These are phyloP conservation scores for Nyctalus aviator DNA, from an alignment of 2,797 vertebrate species.

Conservation along the genomic window DNA sequence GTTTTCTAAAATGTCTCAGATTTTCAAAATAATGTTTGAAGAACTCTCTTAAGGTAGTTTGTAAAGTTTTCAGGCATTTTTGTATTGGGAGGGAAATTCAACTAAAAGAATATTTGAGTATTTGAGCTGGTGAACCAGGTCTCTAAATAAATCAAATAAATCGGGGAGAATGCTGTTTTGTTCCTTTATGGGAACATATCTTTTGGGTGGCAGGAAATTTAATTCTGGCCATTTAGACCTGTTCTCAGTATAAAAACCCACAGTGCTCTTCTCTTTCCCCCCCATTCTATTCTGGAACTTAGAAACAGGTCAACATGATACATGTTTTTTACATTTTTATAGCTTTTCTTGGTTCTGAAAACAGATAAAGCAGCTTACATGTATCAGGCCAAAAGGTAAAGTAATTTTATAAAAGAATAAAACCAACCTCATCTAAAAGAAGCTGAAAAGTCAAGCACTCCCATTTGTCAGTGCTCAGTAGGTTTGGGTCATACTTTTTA, in stretches of 20 bases:
- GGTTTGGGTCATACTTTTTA: not conserved
- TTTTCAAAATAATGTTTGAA: conserved; percentile 61
- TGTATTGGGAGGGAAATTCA: conserved; percentile 36
- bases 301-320: not conserved
- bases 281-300: not conserved
- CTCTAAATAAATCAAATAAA: not conserved
- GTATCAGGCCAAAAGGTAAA: conserved; percentile 35
- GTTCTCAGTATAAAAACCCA: conserved; percentile 23
- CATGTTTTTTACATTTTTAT: not conserved
- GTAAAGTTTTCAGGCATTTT: conserved; percentile 32
- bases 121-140: not conserved
- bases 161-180: not conserved
- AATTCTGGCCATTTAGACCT: not conserved
- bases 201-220: not conserved
- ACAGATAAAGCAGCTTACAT: not conserved
- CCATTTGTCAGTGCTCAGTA: not conserved
- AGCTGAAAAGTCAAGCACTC: not conserved
- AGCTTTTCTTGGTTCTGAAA: conserved; percentile 32
- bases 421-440: not conserved
- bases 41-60: not conserved
- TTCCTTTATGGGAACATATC: not conserved
- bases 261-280: not conserved
- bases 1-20: conserved; percentile 30
- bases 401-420: not conserved
- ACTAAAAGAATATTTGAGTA: not conserved